Percentiles rank a stretch among this genome's conserved stretches.
phyloP scores from a whole-genome alignment of 2,113 vertebrate species.

The Chiloscyllium plagiosum region DNA sequence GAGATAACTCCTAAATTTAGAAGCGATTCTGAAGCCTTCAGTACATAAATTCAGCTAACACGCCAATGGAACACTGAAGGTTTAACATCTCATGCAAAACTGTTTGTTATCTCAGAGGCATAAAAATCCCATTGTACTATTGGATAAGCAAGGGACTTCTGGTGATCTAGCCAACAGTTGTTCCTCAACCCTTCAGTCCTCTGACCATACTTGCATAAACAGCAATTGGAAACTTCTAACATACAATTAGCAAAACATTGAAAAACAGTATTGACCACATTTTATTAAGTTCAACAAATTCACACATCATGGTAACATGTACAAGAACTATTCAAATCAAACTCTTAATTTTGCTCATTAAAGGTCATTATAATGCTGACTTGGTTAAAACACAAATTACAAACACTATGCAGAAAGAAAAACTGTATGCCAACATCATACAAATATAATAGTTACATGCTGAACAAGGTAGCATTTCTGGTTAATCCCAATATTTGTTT shows the following conservation, averaged over 20 bases:
- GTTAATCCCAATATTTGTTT: neutral
- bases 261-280: neutral
- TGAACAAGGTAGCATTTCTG: neutral
- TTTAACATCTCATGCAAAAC: neutral
- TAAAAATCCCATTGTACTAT: neutral
- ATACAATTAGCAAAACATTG: neutral
- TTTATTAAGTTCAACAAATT: conserved; percentile 17
- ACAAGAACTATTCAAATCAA: neutral
- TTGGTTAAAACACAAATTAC: neutral
- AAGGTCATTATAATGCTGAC: neutral
- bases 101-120: neutral
- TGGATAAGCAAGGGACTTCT: neutral
- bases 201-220: neutral
- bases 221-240: neutral
- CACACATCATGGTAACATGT: neutral
- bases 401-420: neutral
- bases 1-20: too few species aligned
- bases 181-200: neutral
- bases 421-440: neutral
- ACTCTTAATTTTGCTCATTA: neutral
- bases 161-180: neutral
- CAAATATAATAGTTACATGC: neutral
- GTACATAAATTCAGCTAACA: neutral
- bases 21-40: neutral
- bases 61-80: neutral